Evolutionary conservation across 2,797 vertebrate genomes (phyloP), one percentile per base, ranked within the genome.

Genomic region (Pangasius sanitwongsei): DNA sequence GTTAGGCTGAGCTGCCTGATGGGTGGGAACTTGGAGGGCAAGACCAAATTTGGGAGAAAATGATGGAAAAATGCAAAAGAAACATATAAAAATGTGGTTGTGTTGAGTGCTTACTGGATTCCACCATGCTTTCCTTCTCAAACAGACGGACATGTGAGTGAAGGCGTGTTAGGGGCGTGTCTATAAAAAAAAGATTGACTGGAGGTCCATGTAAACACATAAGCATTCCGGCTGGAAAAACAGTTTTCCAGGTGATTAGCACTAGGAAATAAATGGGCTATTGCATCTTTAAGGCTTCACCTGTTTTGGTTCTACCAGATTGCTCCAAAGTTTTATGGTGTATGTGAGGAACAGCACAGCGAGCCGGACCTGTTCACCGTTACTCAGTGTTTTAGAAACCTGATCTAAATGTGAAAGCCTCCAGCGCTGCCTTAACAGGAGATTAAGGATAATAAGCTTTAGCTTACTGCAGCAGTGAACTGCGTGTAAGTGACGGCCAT

Each of bases 341-440:
- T 34, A 13, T 13, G 28, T n/a, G 12, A 3, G 25, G 63, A 65
- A 65, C 28, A 65, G 25, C 48, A 59, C 25, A 23, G n/a, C 25
- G 37, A 41, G 16, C 53, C 1, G 6, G 6, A 77, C 31, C 55
- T 83, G 44, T 84, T 78, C 15, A 20, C 37, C 50, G 7, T 61
- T 81, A 44, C 41, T 61, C 12, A 37, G 13, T 48, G 41, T 55
- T 69, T 81, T 11, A 23, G 34, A 86, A 57, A 18, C 18, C 55
- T 41, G 15, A 74, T 80, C 91, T 93, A 94, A 93, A 93, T 94
- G 94, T 94, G 94, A 25, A 81, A 80, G 87, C 91, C 78, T 91
- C 77, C 80, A 87, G 70, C 86, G 70, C 50, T 11, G 48, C 28
- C 2, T 20, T 55, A 55, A 20, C 77, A 34, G 78, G 31, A 74